phyloP scores from a whole-genome alignment of 2,113 vertebrate genomes.

The Thunnus thynnus region DNA sequence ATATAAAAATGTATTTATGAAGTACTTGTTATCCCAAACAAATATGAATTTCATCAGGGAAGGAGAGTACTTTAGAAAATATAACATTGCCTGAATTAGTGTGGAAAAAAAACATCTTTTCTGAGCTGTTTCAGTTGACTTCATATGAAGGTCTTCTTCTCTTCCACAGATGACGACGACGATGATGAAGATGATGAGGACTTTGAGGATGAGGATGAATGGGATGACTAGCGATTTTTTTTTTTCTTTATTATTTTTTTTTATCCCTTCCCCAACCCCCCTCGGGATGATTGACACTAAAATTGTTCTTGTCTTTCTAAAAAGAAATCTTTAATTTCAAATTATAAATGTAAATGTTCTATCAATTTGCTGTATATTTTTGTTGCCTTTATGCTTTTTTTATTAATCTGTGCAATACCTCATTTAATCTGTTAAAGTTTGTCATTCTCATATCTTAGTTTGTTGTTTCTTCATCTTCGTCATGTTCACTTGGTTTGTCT shows the following conservation, averaged over 20 bases:
- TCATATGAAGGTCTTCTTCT: slow-evolving; percentile 9
- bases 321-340: slow-evolving; percentile 88
- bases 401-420: slow-evolving; percentile 99
- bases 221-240: slow-evolving; percentile 92
- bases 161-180: slow-evolving; percentile 92
- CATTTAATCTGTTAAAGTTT: slow-evolving; percentile 96
- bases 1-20: not conserved
- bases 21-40: not conserved
- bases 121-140: not conserved
- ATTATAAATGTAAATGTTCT: slow-evolving; percentile 96
- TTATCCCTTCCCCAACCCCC: slow-evolving; percentile 55
- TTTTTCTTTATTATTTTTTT: slow-evolving; percentile 12
- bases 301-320: slow-evolving; percentile 89
- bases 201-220: slow-evolving; percentile 98
- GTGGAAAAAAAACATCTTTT: not conserved
- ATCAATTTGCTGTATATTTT: slow-evolving; percentile 97
- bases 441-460: slow-evolving; percentile 86
- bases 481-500: slow-evolving; percentile 3
- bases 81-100: not conserved
- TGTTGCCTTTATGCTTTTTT: slow-evolving; percentile 93
- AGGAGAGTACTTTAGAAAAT: no score
- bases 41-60: no score
- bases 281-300: slow-evolving; percentile 90
- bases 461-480: slow-evolving; percentile 21
- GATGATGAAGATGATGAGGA: slow-evolving; percentile 97